These are phyloP conservation scores for Mesoligia furuncula DNA, from an alignment of 2,888 invertebrate species.

Conservation along the genomic window DNA sequence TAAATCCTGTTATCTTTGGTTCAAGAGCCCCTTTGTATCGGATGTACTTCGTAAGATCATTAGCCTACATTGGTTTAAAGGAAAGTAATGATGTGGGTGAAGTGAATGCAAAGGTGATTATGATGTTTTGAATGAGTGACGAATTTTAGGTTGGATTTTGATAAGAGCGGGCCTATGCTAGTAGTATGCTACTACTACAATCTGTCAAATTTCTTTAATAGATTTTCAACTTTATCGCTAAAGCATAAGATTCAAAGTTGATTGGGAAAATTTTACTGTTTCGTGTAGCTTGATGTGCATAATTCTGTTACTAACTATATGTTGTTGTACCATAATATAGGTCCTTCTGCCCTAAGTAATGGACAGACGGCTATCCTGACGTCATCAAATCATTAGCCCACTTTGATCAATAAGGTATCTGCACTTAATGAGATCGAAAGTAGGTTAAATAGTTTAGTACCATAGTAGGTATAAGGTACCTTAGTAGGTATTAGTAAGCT, in stretches of 20 bases:
- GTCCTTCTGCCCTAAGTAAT: neutral
- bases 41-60: constrained; percentile 40
- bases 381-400: constrained; percentile 32
- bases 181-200: no score
- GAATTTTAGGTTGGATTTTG: neutral
- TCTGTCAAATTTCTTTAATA: no score
- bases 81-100: constrained; percentile 1
- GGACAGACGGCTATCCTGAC: neutral
- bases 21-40: constrained; percentile 35
- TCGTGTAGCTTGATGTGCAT: no score
- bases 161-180: neutral
- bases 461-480: neutral
- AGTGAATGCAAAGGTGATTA: neutral
- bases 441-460: constrained; percentile 6
- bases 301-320: no score
- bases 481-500: no score
- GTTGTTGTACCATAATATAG: neutral
- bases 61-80: constrained; percentile 37
- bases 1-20: constrained; percentile 50
- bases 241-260: no score
- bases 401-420: constrained; percentile 11
- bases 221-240: no score
- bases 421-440: constrained; percentile 24
- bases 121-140: neutral
- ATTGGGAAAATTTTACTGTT: constrained; percentile 30